Evolutionary conservation across 2,113 vertebrate species (phyloP).

Genomic region (Campylomormyrus numenius): DNA sequence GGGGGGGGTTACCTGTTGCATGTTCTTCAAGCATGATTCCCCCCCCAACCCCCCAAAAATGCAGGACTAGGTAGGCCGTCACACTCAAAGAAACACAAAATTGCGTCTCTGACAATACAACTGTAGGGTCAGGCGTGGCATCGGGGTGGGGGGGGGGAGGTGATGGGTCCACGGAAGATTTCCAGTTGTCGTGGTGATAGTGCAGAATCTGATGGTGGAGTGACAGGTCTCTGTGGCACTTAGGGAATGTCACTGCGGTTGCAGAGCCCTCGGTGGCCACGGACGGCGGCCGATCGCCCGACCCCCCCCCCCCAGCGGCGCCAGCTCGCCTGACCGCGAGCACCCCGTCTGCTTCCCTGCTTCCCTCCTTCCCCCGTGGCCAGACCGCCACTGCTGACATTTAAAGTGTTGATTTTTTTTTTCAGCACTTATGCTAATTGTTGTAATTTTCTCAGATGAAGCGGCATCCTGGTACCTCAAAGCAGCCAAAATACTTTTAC

Average conservation of each 20-base stretch:
- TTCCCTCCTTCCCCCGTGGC: constrained; percentile 81
- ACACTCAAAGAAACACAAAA: background rate
- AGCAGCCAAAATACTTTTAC: constrained; percentile 99
- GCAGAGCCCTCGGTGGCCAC: constrained; percentile 90
- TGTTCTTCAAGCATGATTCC: background rate
- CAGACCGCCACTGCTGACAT: constrained; percentile 98
- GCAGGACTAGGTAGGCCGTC: background rate
- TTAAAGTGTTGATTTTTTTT: constrained; percentile 99
- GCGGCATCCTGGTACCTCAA: constrained; percentile 99
- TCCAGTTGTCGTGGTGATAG: constrained; percentile 12
- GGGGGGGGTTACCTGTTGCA: background rate
- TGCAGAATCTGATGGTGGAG: constrained; percentile 64
- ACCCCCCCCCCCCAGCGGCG: constrained; percentile 77
- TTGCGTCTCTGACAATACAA: background rate
- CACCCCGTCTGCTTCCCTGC: constrained; percentile 79
- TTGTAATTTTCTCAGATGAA: constrained; percentile 99
- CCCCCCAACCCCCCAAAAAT: background rate
- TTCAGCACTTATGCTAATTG: constrained; percentile 99
- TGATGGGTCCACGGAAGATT: background rate
- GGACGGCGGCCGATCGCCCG: constrained; percentile 89
- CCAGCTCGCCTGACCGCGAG: constrained; percentile 75
- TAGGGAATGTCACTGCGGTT: constrained; percentile 99
- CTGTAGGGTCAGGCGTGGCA: background rate
- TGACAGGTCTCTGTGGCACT: constrained; percentile 78
- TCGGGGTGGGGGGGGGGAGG: background rate